Base-by-base conservation (phyloP, 2,888 invertebrate species). In the Andrena praecox region DNA sequence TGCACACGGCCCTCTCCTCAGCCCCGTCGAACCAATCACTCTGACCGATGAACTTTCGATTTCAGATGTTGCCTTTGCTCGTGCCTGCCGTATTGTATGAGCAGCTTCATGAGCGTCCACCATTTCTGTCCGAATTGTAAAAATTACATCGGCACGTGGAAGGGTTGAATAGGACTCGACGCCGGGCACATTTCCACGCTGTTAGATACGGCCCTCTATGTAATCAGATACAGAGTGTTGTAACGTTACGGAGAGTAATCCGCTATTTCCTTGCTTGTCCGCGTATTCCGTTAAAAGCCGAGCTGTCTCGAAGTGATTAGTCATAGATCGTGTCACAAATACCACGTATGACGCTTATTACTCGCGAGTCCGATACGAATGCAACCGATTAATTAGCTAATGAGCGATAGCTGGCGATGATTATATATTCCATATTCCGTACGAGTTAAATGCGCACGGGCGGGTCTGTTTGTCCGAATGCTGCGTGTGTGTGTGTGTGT, bases 61-160 rank as follows among this genome's bases (percentile, higher is more conserved):
- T 93, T 79, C 91, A 95, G 95, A 73, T 95, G 95, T 88, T 95
- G 94, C 89, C 89, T 94, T 27, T 95, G 95, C 79, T 95, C 95
- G 59, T 95, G 95, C 88, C 89, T 95, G 79, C 95, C 95, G 7
- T 95, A 95, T 89, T 95, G 95, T 90, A 94, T 95, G 90, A 94
- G 93, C 84, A 94, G 94, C 35, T 94, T 95, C 81, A 93, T 94
- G 92, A 95, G 94, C 77, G 94, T 94, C 5, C 94, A 95, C 78
- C 95, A 95, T 82, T 93, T 93, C 63, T 95, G 95, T 89, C 95
- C 95, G 31, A 94, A 94, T 82, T 95, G 95, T 89, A 94, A 94
- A 85, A 90, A 90, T 42, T 94, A 94, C 85, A 91, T 95, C 48
- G 95, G 95, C 67, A 94, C 94, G 35, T 95, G 93, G 93, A 94